A percentile compares a stretch with the other conserved stretches of the same genome.
Evolutionary conservation across 2,888 invertebrate genomes (phyloP).

Genomic region (Exephanes ischioxanthus): DNA sequence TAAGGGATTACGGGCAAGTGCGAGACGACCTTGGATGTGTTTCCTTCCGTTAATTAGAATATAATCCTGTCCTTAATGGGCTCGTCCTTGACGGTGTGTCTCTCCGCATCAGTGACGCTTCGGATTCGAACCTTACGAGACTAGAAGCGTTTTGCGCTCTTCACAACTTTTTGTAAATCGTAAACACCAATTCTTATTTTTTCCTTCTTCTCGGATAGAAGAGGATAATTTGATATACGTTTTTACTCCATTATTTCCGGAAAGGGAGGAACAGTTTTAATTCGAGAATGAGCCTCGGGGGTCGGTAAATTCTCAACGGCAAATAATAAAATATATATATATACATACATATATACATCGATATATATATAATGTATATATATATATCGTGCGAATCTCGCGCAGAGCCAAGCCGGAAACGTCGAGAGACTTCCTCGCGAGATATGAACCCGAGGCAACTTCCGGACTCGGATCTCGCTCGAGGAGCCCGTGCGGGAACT

Average conservation of each 20-base stretch:
- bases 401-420: conserved; percentile 30
- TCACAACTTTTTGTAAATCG: not conserved
- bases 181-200: not conserved
- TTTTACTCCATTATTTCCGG: not conserved
- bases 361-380: not conserved
- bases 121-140: not conserved
- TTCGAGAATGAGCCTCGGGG: conserved; percentile 20
- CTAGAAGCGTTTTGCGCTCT: not conserved
- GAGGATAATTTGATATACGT: not conserved
- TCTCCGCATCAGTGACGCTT: not conserved
- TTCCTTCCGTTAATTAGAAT: conserved; percentile 80
- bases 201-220: not conserved
- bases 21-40: conserved; percentile 72
- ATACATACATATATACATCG: not conserved
- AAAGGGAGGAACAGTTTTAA: conserved; percentile 38
- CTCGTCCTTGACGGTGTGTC: conserved; percentile 24
- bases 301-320: conserved; percentile 24
- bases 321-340: conserved; percentile 26
- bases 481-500: conserved; percentile 55
- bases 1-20: conserved; percentile 80
- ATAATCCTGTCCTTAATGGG: conserved; percentile 79
- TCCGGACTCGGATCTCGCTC: conserved; percentile 31
- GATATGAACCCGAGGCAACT: conserved; percentile 42
- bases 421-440: conserved; percentile 42
- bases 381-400: conserved; percentile 21